phyloP scores from a whole-genome alignment of 2,113 vertebrate genomes.

The Peromyscus californicus region DNA sequence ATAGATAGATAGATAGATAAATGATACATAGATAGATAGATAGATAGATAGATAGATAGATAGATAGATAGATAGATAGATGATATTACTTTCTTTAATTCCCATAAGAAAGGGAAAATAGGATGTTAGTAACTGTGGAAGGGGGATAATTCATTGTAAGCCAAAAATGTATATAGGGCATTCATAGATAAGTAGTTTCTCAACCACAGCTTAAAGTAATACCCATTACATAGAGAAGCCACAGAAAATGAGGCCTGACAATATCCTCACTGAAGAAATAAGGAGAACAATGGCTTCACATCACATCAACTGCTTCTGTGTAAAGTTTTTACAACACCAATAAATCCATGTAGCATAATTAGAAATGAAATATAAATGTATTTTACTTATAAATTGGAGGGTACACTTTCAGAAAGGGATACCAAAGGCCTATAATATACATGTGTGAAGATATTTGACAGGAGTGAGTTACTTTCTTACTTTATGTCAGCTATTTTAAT shows the following conservation, averaged over 20 bases:
- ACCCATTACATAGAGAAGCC: neutral
- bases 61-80: too few relatives aligned
- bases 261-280: neutral
- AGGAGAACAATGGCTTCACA: neutral
- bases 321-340: neutral
- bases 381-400: slow-evolving; percentile 24
- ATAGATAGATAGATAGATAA: too few relatives aligned
- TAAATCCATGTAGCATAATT: neutral
- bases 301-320: neutral
- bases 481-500: slow-evolving; percentile 33
- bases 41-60: too few relatives aligned
- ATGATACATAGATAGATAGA: too few relatives aligned
- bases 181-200: neutral
- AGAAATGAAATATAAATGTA: neutral
- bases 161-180: neutral
- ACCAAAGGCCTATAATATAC: neutral
- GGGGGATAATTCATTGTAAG: neutral
- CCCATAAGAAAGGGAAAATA: neutral
- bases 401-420: neutral
- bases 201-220: neutral
- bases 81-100: neutral
- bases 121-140: neutral
- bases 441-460: neutral
- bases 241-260: neutral
- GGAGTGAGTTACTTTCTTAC: neutral